Conservation (phyloP, 2,888 invertebrate species). For the Camponotus fellah region DNA sequence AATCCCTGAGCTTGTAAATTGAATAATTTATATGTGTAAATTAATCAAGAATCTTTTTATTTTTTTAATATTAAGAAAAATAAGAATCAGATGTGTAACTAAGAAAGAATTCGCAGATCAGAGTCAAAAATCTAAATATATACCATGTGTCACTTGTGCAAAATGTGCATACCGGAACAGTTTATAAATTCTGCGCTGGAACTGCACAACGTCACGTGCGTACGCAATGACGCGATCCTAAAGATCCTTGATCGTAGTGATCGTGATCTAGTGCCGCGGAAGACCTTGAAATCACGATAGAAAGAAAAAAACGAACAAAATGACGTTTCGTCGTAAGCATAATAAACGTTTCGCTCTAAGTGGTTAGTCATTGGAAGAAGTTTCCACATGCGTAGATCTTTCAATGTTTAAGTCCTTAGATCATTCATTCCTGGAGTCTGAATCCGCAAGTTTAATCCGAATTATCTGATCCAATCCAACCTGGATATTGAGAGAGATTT, state of each 20-base stretch:
- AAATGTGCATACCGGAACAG: conserved; percentile 41
- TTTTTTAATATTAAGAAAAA: not conserved
- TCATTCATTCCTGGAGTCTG: conserved; percentile 44
- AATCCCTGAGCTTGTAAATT: not conserved
- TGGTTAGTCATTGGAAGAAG: conserved; percentile 74
- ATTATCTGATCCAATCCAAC: conserved; percentile 8
- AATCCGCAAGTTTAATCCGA: conserved; percentile 43
- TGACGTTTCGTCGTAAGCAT: conserved; percentile 58
- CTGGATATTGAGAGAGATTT: conserved; percentile 18
- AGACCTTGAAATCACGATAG: conserved; percentile 59
- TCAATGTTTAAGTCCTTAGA: conserved; percentile 44
- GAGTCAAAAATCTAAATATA: conserved; percentile 35
- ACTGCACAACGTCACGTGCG: conserved; percentile 28
- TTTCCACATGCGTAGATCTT: conserved; percentile 66
- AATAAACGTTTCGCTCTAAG: conserved; percentile 72
- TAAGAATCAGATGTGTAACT: not conserved
- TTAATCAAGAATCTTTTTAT: not conserved
- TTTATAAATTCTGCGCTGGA: conserved; percentile 48
- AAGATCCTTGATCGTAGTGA: conserved; percentile 49
- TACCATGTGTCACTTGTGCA: conserved; percentile 38
- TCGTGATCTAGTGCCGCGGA: conserved; percentile 59
- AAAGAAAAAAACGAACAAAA: conserved; percentile 42
- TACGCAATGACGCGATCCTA: conserved; percentile 56
- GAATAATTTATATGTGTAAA: not conserved
- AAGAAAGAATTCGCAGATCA: conserved; percentile 1